A percentile compares a stretch with the other conserved stretches of the same genome.
Conservation (phyloP, 1,140 invertebrate genomes). For the Triops longicaudatus region DNA sequence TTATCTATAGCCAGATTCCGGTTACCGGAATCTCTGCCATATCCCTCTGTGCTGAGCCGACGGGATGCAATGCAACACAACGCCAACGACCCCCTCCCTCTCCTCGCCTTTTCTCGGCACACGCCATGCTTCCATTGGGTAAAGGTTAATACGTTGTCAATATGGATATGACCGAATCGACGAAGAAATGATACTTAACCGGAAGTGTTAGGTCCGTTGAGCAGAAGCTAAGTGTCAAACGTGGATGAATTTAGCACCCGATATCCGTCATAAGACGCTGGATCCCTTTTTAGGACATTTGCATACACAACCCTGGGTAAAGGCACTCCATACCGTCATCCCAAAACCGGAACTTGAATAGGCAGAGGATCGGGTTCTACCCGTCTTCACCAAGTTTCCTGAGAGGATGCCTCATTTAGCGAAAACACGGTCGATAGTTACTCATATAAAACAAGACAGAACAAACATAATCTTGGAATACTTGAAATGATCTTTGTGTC, state of each 20-base stretch:
- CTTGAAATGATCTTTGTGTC: not conserved
- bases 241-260: not conserved
- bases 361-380: not conserved
- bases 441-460: not conserved
- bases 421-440: not conserved
- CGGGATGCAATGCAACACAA: not conserved
- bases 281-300: not conserved
- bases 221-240: not conserved
- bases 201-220: not conserved
- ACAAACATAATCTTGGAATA: too few relatives aligned
- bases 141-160: not conserved
- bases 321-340: not conserved
- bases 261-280: not conserved
- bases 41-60: not conserved
- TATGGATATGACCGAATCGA: not conserved
- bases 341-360: not conserved
- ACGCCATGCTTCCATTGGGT: not conserved
- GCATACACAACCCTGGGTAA: not conserved
- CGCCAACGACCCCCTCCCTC: too few relatives aligned
- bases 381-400: not conserved
- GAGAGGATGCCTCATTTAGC: not conserved
- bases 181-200: not conserved
- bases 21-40: conserved; percentile 9
- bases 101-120: not conserved
- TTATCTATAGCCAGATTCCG: conserved; percentile 11